Conservation (phyloP, 2,888 invertebrate genomes). For the Thysanoteuthis rhombus region DNA sequence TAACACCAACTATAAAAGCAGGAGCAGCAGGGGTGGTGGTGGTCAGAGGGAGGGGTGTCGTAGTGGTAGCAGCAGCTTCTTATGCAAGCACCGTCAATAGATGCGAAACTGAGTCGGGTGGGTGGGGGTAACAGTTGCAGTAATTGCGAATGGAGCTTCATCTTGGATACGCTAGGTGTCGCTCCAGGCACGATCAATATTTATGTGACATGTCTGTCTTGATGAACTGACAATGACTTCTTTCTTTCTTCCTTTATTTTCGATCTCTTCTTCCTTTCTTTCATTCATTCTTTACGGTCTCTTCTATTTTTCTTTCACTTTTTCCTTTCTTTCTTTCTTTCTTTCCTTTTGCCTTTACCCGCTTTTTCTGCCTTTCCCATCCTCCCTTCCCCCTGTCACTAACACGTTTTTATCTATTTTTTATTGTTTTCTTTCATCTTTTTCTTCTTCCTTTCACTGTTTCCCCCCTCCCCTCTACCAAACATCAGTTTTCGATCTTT, state of each 20-base stretch:
- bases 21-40: not conserved
- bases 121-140: not conserved
- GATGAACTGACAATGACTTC: not conserved
- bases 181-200: not conserved
- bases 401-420: not conserved
- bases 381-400: not conserved
- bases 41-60: too few species aligned
- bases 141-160: not conserved
- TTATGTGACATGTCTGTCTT: conserved; percentile 12
- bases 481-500: not conserved
- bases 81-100: not conserved
- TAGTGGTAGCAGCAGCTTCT: not conserved
- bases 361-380: not conserved
- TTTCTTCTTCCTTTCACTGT: too few species aligned
- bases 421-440: too few species aligned
- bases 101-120: not conserved
- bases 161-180: conserved; percentile 12
- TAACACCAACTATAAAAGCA: not conserved
- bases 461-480: not conserved
- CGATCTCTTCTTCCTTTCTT: not conserved
- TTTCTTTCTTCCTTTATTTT: not conserved
- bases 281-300: not conserved
- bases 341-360: not conserved
- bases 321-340: not conserved
- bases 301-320: not conserved